Evolutionary conservation across 2,888 invertebrate species (phyloP).

Genomic region (Chrysotoxum bicinctum): DNA sequence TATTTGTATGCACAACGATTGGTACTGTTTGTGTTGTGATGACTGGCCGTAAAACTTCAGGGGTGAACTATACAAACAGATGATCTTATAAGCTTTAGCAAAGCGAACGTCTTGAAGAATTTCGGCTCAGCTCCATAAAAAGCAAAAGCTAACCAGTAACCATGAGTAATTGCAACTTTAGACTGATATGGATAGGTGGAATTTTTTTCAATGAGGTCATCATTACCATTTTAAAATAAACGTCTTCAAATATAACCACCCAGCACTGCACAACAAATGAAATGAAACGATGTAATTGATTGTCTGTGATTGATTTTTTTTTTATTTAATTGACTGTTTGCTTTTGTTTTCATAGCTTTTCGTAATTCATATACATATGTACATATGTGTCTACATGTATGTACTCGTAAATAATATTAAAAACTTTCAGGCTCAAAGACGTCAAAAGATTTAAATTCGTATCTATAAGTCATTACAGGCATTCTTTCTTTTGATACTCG

Average conservation of each 20-base stretch:
- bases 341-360: not conserved
- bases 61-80: not conserved
- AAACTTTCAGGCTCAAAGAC: too few species aligned
- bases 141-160: too few species aligned
- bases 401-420: too few species aligned
- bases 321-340: not conserved
- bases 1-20: not conserved
- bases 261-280: not conserved
- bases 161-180: constrained; percentile 34
- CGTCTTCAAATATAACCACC: not conserved
- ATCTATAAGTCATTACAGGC: too few species aligned
- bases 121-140: constrained; percentile 19
- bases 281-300: not conserved
- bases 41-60: not conserved
- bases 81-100: not conserved
- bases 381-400: too few species aligned
- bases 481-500: too few species aligned
- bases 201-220: constrained; percentile 39
- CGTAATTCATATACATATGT: not conserved
- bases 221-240: not conserved
- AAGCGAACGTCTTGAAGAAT: constrained; percentile 4
- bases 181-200: constrained; percentile 22
- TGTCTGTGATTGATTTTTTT: not conserved
- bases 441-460: too few species aligned
- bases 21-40: not conserved